Evolutionary conservation across 2,888 invertebrate genomes (phyloP).

Genomic region (Villa cingulata): DNA sequence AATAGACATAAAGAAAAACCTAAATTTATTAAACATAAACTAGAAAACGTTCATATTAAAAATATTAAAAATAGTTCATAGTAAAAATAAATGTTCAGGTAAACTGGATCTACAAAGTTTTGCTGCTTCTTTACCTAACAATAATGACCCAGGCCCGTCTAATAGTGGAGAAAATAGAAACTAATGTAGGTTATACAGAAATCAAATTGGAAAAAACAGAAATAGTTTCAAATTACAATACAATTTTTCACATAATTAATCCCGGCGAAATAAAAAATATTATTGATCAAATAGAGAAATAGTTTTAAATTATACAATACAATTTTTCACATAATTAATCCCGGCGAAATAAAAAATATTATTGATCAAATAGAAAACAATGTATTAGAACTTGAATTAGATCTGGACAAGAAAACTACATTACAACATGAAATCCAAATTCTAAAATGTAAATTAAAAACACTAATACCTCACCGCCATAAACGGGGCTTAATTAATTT

Average conservation of each 20-base stretch:
- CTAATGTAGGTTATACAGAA: not conserved
- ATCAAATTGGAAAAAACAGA: not conserved
- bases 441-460: not conserved
- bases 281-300: no score
- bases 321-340: no score
- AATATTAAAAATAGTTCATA: constrained; percentile 10
- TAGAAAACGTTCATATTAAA: constrained; percentile 2
- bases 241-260: not conserved
- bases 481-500: constrained; percentile 5
- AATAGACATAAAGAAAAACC: not conserved
- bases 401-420: not conserved
- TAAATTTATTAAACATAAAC: constrained; percentile 1
- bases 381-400: not conserved
- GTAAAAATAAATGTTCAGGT: constrained; percentile 5
- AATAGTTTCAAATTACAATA: not conserved
- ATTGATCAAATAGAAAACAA: not conserved
- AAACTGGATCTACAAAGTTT: not conserved
- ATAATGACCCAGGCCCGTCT: not conserved
- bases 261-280: not conserved
- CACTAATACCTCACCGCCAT: not conserved
- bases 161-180: not conserved
- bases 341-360: no score
- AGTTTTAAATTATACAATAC: no score
- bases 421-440: not conserved
- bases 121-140: not conserved